Conservation (phyloP, 2,797 vertebrate species). For the Aplochiton taeniatus region DNA sequence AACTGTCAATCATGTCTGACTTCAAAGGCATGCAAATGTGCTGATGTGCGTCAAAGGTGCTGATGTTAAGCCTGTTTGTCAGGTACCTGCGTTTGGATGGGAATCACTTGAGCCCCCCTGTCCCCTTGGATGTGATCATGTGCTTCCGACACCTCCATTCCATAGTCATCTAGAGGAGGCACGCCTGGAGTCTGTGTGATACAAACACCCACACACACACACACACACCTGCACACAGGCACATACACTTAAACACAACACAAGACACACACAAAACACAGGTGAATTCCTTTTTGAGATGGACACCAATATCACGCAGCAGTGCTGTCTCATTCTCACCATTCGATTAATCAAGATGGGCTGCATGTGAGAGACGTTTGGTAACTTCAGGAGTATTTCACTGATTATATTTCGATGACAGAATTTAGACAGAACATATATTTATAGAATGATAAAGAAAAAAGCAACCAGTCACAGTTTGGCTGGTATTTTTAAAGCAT, state of each 20-base stretch:
- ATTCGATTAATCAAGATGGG: constrained; percentile 9
- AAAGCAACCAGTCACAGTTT: constrained; percentile 28
- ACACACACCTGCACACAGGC: constrained; percentile 16
- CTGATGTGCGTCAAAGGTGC: background rate
- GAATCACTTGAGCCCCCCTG: constrained; percentile 88
- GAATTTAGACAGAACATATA: constrained; percentile 18
- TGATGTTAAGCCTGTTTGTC: constrained; percentile 14
- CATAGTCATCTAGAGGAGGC: constrained; percentile 82
- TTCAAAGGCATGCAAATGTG: background rate
- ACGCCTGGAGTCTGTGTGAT: constrained; percentile 3
- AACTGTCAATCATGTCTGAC: background rate
- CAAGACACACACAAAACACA: constrained; percentile 3
- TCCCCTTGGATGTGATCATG: constrained; percentile 93
- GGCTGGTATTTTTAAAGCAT: constrained; percentile 29
- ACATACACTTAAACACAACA: constrained; percentile 12
- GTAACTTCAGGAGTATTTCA: constrained; percentile 32
- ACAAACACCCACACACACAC: background rate
- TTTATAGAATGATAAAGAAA: constrained; percentile 32
- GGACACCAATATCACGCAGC: background rate
- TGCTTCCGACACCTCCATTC: constrained; percentile 94
- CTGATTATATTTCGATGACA: constrained; percentile 27
- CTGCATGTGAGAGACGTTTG: background rate
- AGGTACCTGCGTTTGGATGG: constrained; percentile 93
- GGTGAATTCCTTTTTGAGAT: constrained; percentile 16
- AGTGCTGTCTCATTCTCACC: background rate